A percentile compares a stretch with the other conserved stretches of the same genome.
Evolutionary conservation across 2,888 invertebrate species (phyloP).

Genomic region (Keiferia lycopersicella): DNA sequence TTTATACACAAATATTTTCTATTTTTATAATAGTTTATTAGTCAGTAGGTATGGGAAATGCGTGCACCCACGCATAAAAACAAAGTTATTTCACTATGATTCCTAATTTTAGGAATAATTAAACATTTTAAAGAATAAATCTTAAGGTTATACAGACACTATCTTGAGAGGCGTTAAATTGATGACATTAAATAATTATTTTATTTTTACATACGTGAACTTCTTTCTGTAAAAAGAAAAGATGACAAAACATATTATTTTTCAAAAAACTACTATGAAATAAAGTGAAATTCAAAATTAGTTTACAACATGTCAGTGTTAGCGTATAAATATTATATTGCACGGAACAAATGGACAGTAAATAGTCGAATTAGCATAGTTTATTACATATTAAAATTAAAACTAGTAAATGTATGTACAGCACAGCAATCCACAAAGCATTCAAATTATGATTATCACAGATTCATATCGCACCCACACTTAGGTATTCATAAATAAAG

Average conservation of each 20-base stretch:
- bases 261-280: not conserved
- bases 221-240: too few relatives aligned
- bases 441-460: slow-evolving; percentile 60
- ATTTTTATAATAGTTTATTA: not conserved
- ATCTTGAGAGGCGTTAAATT: too few relatives aligned
- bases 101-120: too few relatives aligned
- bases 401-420: slow-evolving; percentile 27
- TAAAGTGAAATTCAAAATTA: not conserved
- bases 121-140: too few relatives aligned
- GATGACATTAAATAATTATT: too few relatives aligned
- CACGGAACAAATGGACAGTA: not conserved
- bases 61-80: not conserved
- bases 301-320: not conserved
- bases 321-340: not conserved
- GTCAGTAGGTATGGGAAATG: not conserved
- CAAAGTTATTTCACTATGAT: too few relatives aligned
- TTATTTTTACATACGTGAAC: too few relatives aligned
- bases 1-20: not conserved
- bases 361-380: slow-evolving; percentile 2
- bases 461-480: slow-evolving; percentile 69
- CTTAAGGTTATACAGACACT: too few relatives aligned
- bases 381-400: not conserved
- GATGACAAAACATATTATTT: not conserved
- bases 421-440: slow-evolving; percentile 57
- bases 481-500: slow-evolving; percentile 34